phyloP scores from a whole-genome alignment of 2,113 vertebrate genomes.

The Neogale vison region DNA sequence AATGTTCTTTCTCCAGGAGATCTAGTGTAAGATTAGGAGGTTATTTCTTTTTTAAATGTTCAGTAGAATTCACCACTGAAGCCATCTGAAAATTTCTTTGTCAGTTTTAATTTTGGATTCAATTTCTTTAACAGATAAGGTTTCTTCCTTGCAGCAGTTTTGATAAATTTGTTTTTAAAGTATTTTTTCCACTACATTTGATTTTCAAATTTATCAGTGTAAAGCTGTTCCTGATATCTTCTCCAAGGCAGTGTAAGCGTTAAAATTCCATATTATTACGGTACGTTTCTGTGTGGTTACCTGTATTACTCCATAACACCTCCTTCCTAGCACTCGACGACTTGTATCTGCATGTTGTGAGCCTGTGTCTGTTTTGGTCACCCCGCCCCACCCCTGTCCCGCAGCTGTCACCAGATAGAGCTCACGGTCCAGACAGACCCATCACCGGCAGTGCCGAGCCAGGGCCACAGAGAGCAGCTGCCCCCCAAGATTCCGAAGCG shows the following conservation, averaged over 20 bases:
- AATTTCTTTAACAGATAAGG: background rate
- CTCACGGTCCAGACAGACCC: background rate
- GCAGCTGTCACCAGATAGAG: background rate
- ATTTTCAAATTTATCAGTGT: background rate
- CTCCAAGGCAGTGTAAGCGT: background rate
- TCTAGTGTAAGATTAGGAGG: background rate
- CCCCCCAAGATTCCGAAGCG: background rate
- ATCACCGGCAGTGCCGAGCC: background rate
- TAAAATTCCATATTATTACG: fast-evolving
- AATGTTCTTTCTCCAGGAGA: background rate
- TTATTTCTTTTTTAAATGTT: background rate
- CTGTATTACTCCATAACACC: fast-evolving
- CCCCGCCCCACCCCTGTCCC: fast-evolving
- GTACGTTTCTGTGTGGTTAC: no score
- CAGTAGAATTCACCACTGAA: background rate
- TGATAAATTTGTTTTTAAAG: background rate
- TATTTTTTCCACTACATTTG: background rate
- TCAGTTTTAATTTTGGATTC: background rate
- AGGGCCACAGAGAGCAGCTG: background rate
- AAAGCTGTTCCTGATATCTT: background rate
- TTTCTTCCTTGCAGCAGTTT: background rate
- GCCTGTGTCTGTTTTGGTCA: background rate
- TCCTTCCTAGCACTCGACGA: fast-evolving
- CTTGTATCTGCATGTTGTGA: fast-evolving
- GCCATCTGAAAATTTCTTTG: background rate